Base-by-base conservation (phyloP, 23 tunicate genomes). In the Styela plicata region DNA sequence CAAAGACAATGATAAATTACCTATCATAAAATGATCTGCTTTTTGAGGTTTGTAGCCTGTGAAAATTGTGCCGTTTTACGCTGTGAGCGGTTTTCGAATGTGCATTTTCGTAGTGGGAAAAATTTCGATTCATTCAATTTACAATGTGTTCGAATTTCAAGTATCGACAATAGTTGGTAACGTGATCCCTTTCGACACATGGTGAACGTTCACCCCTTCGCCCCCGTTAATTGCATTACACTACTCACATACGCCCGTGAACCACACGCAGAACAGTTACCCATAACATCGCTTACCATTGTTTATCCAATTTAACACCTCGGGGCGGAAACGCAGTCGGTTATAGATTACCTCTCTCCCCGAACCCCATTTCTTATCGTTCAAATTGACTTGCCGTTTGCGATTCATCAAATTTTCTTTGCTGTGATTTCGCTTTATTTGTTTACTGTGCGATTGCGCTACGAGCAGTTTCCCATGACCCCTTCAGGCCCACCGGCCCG, bases 381-480 rank as follows among this genome's bases (percentile, higher is more conserved):
- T 52, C 64, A 27, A 44, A 44, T 53, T 76, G 26, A 25, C 81
- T 76, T 30, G 36, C 33, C 33, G 27, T 57, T 44, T 32, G 37
- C 37, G 81, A 76, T 44, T 76, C 81, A 76, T 76, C 53, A 53
- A 36, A 44, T 44, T 44, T 44, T 44, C 57, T 44, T 44, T 44
- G 32, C 34, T 32, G 36, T 33, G 77, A 34, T 32, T 71, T 71
- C 34, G 77, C 64, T 76, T 76, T 76, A 44, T 76, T 76, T 76
- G 66, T 76, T 44, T 76, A 76, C 81, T 76, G 64, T 76, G 81
- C 66, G 81, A 76, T 52, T 44, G 64, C 28, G 64, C 81, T 36
- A 30, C 81, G 66, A 76, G 81, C 33, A 44, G 81, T 76, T 76
- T 76, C 81, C 81, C 81, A 76, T 76, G 81, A 76, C 81, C 81